Conservation (phyloP, 2,888 invertebrate species). For the Cryptosula pallasiana region DNA sequence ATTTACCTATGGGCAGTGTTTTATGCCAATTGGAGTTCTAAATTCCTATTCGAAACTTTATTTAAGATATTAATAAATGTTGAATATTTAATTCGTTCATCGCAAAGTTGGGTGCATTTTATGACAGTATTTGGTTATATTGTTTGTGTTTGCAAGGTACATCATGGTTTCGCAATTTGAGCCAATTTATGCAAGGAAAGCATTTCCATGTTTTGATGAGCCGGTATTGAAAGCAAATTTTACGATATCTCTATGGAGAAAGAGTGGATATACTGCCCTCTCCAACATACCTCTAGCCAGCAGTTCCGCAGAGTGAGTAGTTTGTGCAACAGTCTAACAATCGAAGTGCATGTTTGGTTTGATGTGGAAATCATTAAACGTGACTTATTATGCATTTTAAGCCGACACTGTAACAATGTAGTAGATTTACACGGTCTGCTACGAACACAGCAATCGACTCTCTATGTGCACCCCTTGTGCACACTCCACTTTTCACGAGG, state of each 20-base stretch:
- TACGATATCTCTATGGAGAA: neutral
- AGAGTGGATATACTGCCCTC: neutral
- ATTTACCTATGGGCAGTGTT: no score
- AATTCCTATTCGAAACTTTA: neutral
- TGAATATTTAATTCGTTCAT: neutral
- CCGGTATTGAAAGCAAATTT: neutral
- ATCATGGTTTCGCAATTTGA: neutral
- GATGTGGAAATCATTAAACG: conserved; percentile 61
- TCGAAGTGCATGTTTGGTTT: neutral
- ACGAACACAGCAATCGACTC: conserved; percentile 86
- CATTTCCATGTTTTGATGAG: neutral
- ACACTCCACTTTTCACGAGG: no score
- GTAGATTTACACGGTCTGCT: conserved; percentile 87
- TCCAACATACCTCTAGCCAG: no score
- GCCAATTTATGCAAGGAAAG: neutral
- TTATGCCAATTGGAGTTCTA: no score
- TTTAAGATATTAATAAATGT: neutral
- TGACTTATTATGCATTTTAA: no score
- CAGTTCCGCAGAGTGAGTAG: no score
- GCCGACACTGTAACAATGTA: no score
- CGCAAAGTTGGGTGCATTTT: no score
- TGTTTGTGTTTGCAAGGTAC: no score
- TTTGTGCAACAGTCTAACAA: neutral
- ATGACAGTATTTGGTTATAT: no score
- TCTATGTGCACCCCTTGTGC: conserved; percentile 62